Conservation (phyloP, 2,113 vertebrate genomes). For the Herpetotheres cachinnans region DNA sequence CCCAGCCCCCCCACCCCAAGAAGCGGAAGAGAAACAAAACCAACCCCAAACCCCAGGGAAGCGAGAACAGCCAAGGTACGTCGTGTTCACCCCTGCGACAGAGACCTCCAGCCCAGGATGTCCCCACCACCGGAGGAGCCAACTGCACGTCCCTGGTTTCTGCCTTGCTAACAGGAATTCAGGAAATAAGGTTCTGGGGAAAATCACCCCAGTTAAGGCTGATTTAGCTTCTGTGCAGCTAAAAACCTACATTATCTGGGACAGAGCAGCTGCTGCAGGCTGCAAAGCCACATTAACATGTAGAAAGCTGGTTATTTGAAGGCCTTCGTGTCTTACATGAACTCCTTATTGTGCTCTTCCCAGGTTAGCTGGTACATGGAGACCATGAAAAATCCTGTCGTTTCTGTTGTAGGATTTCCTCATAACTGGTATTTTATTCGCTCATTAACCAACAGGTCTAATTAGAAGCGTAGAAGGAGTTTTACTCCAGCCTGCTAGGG, state of each 20-base stretch:
- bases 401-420: neutral
- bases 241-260: neutral
- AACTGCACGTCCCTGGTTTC: neutral
- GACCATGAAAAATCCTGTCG: neutral
- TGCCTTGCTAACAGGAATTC: neutral
- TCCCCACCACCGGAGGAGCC: too few species aligned
- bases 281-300: accelerated
- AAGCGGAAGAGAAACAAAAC: neutral
- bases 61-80: neutral
- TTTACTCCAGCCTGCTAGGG: neutral
- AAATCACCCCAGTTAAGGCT: neutral
- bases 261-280: neutral
- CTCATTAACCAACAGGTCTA: neutral
- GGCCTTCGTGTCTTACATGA: accelerated
- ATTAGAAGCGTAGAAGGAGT: neutral
- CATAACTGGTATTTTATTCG: neutral
- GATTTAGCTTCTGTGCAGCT: neutral
- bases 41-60: neutral
- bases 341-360: neutral
- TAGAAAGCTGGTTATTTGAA: neutral
- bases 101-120: neutral
- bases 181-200: neutral
- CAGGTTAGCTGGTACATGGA: neutral
- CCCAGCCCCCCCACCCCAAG: neutral
- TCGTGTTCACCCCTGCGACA: accelerated